Base-by-base conservation (phyloP, 2,113 vertebrate species). In the Dasypus novemcinctus region DNA sequence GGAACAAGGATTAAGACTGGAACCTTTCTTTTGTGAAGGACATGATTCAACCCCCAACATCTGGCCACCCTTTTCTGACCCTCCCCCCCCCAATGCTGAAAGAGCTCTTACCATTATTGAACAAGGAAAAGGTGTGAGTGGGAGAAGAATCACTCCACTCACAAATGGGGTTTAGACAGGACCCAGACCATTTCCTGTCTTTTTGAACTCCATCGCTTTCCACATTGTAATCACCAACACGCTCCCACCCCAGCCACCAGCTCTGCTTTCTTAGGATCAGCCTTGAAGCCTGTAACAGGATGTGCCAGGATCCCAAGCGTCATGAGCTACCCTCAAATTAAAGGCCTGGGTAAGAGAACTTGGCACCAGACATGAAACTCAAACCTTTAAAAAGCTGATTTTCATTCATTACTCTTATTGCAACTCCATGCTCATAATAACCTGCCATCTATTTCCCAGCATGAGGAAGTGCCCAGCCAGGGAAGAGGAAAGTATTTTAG, bases 401-500 rank as follows among this genome's bases (percentile, higher is more conserved):
- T 84, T 25, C n/a, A 27, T 54, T 90, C 38, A 33, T 64, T 87
- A 20, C 14, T 87, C 76, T 33, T 78, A 4, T 71, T 29, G 64
- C 38, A 68, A 54, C 15, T 61, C 81, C 66, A n/a, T 4, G 49
- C 15, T 91, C 17, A 38, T 29, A 20, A 82, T 36, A 86, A 92
- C 12, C 59, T 41, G n/a, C 3, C 59, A 4, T 78, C 33, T 86
- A 18, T 75, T 82, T 61, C 41, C 59, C 41, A 80, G 33, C 27
- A 21, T 11, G 4, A 49, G 49, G 17, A 80, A 80, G 46, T 71
- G 7, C 21, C 46, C 1, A 68, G 36, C 15, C 74, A 94, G 78
- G 6, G 12, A 38, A 63, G 76, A 43, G 72, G 17, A 76, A 81
- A 2, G 84, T 83, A n/a, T 54, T 93, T 92, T 79, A 92, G 46